phyloP scores from a whole-genome alignment of 2,797 vertebrate genomes.

The Petrocephalus sullivani region DNA sequence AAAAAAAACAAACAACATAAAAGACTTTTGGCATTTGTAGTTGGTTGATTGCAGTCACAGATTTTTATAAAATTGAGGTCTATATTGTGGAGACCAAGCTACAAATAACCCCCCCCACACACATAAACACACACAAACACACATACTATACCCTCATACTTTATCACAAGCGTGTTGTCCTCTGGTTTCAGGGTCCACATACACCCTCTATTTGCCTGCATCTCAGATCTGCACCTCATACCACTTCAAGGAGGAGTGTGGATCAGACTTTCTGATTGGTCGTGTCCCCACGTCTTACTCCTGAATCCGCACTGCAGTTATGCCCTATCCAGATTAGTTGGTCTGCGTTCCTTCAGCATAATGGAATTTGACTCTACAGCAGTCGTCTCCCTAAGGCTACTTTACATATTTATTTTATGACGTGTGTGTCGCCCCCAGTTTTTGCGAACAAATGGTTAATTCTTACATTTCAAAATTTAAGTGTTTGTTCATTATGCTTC shows the following conservation, averaged over 20 bases:
- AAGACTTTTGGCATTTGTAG: not conserved
- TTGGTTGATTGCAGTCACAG: not conserved
- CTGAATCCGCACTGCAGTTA: not conserved
- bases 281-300: not conserved
- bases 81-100: not conserved
- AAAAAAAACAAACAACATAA: not conserved
- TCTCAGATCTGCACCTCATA: not conserved
- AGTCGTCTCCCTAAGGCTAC: not conserved
- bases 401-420: not conserved
- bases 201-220: not conserved
- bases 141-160: not conserved
- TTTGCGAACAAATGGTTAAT: not conserved
- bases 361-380: not conserved
- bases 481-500: not conserved
- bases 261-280: not conserved
- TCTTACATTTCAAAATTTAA: not conserved
- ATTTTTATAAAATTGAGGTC: not conserved
- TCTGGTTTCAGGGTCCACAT: not conserved
- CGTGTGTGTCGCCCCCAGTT: not conserved
- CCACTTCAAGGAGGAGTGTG: not conserved
- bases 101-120: not conserved
- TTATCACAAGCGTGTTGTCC: not conserved
- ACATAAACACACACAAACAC: not conserved
- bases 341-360: not conserved
- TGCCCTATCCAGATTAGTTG: not conserved